Conservation (phyloP, 2,888 invertebrate species). For the Apotomis turbidana region DNA sequence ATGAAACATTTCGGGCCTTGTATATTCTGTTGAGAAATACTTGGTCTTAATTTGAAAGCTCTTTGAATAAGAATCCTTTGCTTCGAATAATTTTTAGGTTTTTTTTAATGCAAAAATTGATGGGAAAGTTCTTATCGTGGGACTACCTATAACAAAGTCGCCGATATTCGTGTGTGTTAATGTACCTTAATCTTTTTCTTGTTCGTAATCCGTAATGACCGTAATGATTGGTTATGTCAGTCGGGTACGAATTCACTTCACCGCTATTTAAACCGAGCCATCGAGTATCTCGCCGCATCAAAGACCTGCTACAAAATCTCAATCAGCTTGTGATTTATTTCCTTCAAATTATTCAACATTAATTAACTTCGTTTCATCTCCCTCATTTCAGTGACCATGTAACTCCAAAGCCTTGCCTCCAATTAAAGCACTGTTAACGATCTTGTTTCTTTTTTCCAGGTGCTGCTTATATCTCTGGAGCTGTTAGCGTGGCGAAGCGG, state of each 20-base stretch:
- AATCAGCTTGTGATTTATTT: too few relatives aligned
- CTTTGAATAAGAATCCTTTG: neutral
- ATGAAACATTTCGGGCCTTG: conserved; percentile 22
- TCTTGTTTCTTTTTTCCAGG: conserved; percentile 63
- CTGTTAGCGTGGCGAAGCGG: conserved; percentile 71
- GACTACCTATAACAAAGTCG: too few relatives aligned
- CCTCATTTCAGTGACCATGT: neutral
- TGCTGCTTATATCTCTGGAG: conserved; percentile 69
- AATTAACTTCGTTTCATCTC: too few relatives aligned
- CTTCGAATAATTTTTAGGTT: neutral
- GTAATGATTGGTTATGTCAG: too few relatives aligned
- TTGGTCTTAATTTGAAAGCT: conserved; percentile 11
- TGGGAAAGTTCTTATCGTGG: neutral
- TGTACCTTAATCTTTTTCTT: too few relatives aligned
- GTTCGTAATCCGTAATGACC: too few relatives aligned
- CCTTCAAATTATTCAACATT: too few relatives aligned
- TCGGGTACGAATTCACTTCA: too few relatives aligned
- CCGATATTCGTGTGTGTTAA: too few relatives aligned
- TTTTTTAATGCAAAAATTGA: neutral
- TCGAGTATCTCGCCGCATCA: too few relatives aligned
- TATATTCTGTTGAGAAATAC: conserved; percentile 3
- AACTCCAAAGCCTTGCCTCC: neutral
- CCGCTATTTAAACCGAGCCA: too few relatives aligned
- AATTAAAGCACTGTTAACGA: neutral
- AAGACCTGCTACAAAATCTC: too few relatives aligned